These are phyloP conservation scores for Drosophila bifasciata DNA, from an alignment of 1,140 invertebrate genomes.

Conservation along the genomic window DNA sequence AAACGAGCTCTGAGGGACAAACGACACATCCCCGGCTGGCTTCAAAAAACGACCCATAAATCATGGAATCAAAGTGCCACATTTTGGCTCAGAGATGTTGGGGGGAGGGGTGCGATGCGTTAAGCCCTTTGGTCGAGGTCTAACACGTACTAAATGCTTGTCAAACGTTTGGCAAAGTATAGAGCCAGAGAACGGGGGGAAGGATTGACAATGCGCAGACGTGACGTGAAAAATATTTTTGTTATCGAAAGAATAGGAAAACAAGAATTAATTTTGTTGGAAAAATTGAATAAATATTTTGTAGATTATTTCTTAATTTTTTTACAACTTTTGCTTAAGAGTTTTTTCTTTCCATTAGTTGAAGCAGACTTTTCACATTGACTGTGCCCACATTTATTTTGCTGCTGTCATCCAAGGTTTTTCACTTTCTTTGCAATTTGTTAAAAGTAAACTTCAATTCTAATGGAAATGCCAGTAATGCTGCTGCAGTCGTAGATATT, in stretches of 20 bases:
- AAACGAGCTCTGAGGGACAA: slow-evolving; percentile 44
- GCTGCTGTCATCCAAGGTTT: too few species aligned
- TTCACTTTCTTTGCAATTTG: too few species aligned
- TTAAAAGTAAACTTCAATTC: too few species aligned
- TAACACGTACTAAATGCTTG: slow-evolving; percentile 68
- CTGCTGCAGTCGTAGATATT: too few species aligned
- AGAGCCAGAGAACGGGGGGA: neutral
- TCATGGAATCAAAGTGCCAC: slow-evolving; percentile 77
- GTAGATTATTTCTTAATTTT: too few species aligned
- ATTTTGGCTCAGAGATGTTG: slow-evolving; percentile 24
- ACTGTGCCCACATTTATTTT: too few species aligned
- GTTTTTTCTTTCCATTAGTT: too few species aligned
- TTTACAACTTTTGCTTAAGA: too few species aligned
- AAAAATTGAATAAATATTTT: neutral
- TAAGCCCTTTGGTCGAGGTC: slow-evolving; percentile 46
- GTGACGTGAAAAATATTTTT: slow-evolving; percentile 47
- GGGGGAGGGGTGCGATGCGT: slow-evolving; percentile 7
- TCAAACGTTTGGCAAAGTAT: slow-evolving; percentile 5
- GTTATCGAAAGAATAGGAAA: slow-evolving; percentile 25
- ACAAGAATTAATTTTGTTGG: slow-evolving; percentile 26
- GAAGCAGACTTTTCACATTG: too few species aligned
- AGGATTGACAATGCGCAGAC: slow-evolving; percentile 30
- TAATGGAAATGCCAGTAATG: too few species aligned
- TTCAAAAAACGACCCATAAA: slow-evolving; percentile 57
- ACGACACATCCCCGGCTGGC: slow-evolving; percentile 11